A percentile compares a stretch with the other conserved stretches of the same genome.
These are phyloP conservation scores for Parus major DNA, from an alignment of 2,113 vertebrate species.

Conservation along the genomic window DNA sequence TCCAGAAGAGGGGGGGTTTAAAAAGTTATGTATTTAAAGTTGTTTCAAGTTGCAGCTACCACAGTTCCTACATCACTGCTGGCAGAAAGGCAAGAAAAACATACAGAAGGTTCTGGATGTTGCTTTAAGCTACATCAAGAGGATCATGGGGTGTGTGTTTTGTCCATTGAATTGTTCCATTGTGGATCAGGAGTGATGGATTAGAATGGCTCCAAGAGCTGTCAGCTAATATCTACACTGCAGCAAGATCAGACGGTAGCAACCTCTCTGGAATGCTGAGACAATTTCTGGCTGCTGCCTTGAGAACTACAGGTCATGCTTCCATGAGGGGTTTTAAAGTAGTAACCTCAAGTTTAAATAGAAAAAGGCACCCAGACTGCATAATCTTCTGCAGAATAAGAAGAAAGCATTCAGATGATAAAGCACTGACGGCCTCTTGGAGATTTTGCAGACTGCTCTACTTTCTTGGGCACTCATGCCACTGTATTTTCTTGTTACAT, in stretches of 20 bases:
- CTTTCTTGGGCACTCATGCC: neutral
- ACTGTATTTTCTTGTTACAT: neutral
- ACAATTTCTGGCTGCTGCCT: neutral
- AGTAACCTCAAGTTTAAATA: neutral
- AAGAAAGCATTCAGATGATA: neutral
- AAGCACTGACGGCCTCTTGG: neutral
- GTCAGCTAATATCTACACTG: neutral
- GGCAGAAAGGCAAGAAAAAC: neutral
- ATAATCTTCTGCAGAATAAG: neutral
- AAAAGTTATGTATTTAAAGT: neutral
- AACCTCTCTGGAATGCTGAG: constrained; percentile 1
- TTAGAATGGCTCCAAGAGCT: neutral
- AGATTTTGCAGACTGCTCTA: neutral
- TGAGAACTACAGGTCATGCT: neutral
- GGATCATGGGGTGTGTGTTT: neutral
- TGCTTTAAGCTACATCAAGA: neutral
- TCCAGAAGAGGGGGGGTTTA: neutral
- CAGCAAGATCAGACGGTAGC: neutral
- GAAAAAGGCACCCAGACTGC: neutral
- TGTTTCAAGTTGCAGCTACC: neutral
- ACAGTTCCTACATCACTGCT: neutral
- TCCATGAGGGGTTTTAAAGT: neutral
- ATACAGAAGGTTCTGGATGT: neutral
- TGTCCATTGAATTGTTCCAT: neutral
- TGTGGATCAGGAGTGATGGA: neutral